Evolutionary conservation across 1,140 invertebrate species (phyloP), one percentile per base, ranked within the genome.

Genomic region (Dermatophagoides farinae): DNA sequence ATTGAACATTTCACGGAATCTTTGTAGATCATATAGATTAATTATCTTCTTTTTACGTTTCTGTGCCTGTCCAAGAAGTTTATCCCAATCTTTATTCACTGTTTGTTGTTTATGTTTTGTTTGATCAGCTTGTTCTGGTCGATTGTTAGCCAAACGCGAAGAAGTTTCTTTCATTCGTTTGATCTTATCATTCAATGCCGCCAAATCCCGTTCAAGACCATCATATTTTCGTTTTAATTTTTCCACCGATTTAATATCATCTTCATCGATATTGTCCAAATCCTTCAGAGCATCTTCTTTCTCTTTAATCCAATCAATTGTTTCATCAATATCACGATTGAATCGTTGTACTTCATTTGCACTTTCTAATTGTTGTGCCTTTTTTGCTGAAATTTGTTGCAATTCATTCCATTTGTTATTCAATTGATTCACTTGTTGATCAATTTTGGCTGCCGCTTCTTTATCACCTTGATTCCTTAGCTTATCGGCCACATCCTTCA

Each of bases 311-410:
- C 96, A 99, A 16, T 90, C 87, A 70, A 97, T 89, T 2, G 93
- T 97, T 73, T 99, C 95, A 72, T 98, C 92, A 8, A 92, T 91
- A 76, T 98, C 95, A 52, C 93, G 82, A 73, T 98, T 97, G 73
- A 97, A 97, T 57, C 90, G 79, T 75, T 98, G 95, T 65, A 98
- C 97, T 75, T 98, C 93, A 72, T 97, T 93, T 6, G 95, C 93
- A 0, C 93, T 93, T 71, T 95, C 97, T 1, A 99, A 74, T 65
- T 90, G 87, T 70, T 95, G 89, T 73, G 97, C 92, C 31, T 93
- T 80, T 69, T 91, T 81, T 51, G 92, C 77, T 4, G 93, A 88
- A 68, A 97, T 76, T 68, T 91, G 85, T 64, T 93, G 93, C 46
- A 98, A 77, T 55, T 87, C 78, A 67, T 88, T 84, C 95, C 96